Evolutionary conservation across 2,797 vertebrate species (phyloP), one percentile per base, ranked within the genome.

Genomic region (Notolabrus celidotus): DNA sequence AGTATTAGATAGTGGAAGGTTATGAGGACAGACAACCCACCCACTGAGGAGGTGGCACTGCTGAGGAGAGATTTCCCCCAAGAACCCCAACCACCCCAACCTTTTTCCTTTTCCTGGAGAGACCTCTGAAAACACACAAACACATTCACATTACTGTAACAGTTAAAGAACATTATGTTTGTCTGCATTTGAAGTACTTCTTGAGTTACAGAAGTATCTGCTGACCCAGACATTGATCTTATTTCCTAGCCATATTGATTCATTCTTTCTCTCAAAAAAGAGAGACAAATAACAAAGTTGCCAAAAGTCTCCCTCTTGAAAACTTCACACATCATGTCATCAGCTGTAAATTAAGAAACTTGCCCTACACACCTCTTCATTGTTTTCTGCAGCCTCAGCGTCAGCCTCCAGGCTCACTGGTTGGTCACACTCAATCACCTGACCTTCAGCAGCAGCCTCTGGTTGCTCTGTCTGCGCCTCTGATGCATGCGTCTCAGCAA

Each of bases 61-160:
- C 94, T 98, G 65, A 99, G 88, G 9, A 98, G 93, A 77, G 96
- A 97, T 83, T 97, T 99, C 42, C 98, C 97, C 98, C 98, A 99
- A 31, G 95, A 95, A 27, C 98, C 95, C 98, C 97, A 99, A 31
- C 95, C 93, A 80, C 91, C 92, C 97, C 97, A 99, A 22, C 87
- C 79, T 79, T 95, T 95, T 55, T 85, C 90, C 71, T 76, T 94
- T 56, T 91, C 79, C 34, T 90, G 57, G n/a, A 82, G 51, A 10
- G 80, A 75, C 52, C 29, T 66, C 79, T 86, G 56, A 38, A 54
- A 1, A 77, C 23, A 38, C 7, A 42, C 42, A 67, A 52, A 59
- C 38, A 38, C 23, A 54, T 7, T 74, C n/a, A 62, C 15, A 77
- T 27, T 19, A 36, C 23, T 33, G 20, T 5, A 38, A 29, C 1